These are phyloP conservation scores for Enteromius afrohamiltoni DNA, from an alignment of 2,797 vertebrate species.

Conservation along the genomic window DNA sequence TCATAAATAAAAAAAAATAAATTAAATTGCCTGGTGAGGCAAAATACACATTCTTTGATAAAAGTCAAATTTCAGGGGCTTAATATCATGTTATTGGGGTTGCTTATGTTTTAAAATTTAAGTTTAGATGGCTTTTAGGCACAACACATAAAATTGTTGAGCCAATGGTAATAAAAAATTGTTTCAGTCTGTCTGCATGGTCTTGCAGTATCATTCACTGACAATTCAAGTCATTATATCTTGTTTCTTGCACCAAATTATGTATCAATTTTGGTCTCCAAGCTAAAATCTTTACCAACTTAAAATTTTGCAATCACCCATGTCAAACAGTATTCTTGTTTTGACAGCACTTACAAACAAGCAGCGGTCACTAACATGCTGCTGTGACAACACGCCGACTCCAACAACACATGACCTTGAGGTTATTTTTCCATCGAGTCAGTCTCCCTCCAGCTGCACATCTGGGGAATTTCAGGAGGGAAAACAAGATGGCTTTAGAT, in stretches of 20 bases:
- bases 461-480: constrained; percentile 57
- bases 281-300: neutral
- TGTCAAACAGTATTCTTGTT: neutral
- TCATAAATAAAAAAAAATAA: no score
- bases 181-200: neutral
- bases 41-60: no score
- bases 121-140: neutral
- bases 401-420: constrained; percentile 31
- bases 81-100: no score
- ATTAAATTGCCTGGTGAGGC: no score
- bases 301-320: neutral
- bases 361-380: constrained; percentile 7
- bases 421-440: constrained; percentile 45
- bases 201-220: neutral
- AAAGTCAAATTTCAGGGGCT: no score
- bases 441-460: constrained; percentile 43
- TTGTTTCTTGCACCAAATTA: neutral
- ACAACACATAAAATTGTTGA: neutral
- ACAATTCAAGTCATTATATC: neutral
- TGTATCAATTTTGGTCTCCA: neutral
- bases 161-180: neutral
- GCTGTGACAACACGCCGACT: constrained; percentile 7
- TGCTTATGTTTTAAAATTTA: no score
- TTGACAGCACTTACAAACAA: constrained; percentile 14
- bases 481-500: constrained; percentile 76